Base-by-base conservation (phyloP, 2,888 invertebrate genomes). In the Hydroisotoma schaefferi region DNA sequence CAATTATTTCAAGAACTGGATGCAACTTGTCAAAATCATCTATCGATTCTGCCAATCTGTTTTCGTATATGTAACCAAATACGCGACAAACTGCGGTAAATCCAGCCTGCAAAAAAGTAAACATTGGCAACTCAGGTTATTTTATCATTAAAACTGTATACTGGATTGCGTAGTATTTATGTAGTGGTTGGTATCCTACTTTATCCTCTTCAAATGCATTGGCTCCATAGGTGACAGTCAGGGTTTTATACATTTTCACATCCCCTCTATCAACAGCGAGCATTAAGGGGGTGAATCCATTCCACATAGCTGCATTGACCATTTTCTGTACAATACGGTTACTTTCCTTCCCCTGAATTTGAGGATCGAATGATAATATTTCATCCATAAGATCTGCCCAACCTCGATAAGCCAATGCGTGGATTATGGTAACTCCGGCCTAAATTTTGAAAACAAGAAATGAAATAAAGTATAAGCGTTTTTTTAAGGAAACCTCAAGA, bases 231-330 rank as follows among this genome's bases (percentile, higher is more conserved):
- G 38, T 37, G 5, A 52, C 18, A 4, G 37, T 10, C 5, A 52
- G 3, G 37, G 4, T 20, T 15, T 15, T 4, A 27, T 10, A 15
- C 3, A 15, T n/a, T 22, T 18, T 4, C 12, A 2, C 5, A 22
- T 33, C 37, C 6, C 4, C 52, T n/a, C 18, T 43, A 6, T 37
- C 37, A 18, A 28, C 20, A 23, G 52, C 33, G 4, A 52, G 22
- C 33, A 37, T 52, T 18, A 52, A 23, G 6, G 37, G 38, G 15
- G 52, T 52, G n/a, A 10, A 27, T 6, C 52, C 52, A 22, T 52
- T 25, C 23, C 18, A 3, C 33, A 37, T 52, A 3, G 22, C 22
- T 4, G 52, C 37, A 18, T 52, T 52, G 6, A 52, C 37, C 8
- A 33, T 6, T 10, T 5, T 4, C 6, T 15, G 12, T n/a, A 33